These are phyloP conservation scores for Scortum barcoo DNA, from an alignment of 2,113 vertebrate species.

Conservation along the genomic window DNA sequence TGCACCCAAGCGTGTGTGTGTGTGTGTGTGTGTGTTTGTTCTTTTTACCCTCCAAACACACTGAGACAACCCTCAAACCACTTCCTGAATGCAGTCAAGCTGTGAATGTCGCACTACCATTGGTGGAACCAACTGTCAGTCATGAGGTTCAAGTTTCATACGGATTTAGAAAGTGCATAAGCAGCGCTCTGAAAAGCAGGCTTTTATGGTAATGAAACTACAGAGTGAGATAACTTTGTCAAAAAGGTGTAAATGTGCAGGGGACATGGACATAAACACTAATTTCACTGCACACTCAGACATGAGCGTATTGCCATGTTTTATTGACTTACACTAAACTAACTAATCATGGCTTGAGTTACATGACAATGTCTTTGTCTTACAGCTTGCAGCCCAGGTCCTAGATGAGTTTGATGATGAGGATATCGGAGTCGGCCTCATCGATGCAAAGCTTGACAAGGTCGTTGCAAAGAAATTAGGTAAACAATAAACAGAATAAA, in stretches of 20 bases:
- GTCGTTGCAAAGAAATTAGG: conserved; percentile 91
- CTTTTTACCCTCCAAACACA: conserved; percentile 54
- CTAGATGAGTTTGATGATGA: conserved; percentile 92
- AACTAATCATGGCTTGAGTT: conserved; percentile 7
- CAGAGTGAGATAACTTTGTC: conserved; percentile 37
- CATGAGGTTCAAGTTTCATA: conserved; percentile 82
- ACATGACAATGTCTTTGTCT: conserved; percentile 52
- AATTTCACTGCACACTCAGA: not conserved
- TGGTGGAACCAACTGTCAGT: conserved; percentile 78
- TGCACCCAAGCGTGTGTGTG: not conserved
- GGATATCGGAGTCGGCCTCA: conserved; percentile 89
- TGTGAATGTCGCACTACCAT: conserved; percentile 44
- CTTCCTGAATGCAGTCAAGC: conserved; percentile 54
- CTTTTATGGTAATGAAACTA: conserved; percentile 83
- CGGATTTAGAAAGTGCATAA: conserved; percentile 85
- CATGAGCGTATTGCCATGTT: not conserved
- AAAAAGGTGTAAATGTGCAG: conserved; percentile 31
- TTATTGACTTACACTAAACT: not conserved
- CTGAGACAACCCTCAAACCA: conserved; percentile 48
- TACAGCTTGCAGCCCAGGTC: conserved; percentile 92
- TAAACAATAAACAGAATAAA: conserved; percentile 51
- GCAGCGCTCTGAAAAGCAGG: conserved; percentile 76
- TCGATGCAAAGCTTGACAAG: conserved; percentile 90
- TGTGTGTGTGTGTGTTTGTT: not conserved
- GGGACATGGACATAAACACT: not conserved